Conservation (phyloP, 1,140 invertebrate genomes). For the Notospermus geniculatus region DNA sequence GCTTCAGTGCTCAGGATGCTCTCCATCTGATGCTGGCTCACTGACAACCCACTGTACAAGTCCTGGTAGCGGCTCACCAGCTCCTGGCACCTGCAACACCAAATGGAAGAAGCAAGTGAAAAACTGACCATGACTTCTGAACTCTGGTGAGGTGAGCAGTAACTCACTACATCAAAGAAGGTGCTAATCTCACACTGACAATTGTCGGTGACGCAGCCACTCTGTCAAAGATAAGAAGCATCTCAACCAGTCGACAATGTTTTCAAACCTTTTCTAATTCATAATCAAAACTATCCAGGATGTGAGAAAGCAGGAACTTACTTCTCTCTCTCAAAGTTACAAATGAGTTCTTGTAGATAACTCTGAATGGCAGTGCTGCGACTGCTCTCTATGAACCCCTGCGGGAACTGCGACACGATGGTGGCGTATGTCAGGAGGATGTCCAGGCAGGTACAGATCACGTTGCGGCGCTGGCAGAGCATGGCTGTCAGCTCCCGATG, state of each 20-base stretch:
- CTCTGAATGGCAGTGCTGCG: conserved; percentile 44
- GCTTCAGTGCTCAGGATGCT: conserved; percentile 39
- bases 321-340: conserved; percentile 48
- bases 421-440: conserved; percentile 76
- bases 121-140: too few species aligned
- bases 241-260: too few species aligned
- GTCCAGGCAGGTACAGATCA: conserved; percentile 70
- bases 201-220: too few species aligned
- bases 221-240: too few species aligned
- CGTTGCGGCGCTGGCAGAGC: conserved; percentile 65
- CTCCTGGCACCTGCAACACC: conserved; percentile 62
- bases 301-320: too few species aligned
- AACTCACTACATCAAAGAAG: too few species aligned
- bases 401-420: conserved; percentile 61
- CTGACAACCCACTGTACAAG: conserved; percentile 58
- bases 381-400: conserved; percentile 45
- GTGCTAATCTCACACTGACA: too few species aligned
- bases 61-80: conserved; percentile 65
- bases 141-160: too few species aligned
- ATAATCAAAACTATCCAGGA: too few species aligned
- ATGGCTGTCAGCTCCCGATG: conserved; percentile 71
- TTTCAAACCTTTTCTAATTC: too few species aligned
- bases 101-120: background rate
- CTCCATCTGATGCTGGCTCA: conserved; percentile 35
- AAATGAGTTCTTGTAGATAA: conserved; percentile 48